Conservation (phyloP, 2,797 vertebrate species). For the Acropternis orthonyx region DNA sequence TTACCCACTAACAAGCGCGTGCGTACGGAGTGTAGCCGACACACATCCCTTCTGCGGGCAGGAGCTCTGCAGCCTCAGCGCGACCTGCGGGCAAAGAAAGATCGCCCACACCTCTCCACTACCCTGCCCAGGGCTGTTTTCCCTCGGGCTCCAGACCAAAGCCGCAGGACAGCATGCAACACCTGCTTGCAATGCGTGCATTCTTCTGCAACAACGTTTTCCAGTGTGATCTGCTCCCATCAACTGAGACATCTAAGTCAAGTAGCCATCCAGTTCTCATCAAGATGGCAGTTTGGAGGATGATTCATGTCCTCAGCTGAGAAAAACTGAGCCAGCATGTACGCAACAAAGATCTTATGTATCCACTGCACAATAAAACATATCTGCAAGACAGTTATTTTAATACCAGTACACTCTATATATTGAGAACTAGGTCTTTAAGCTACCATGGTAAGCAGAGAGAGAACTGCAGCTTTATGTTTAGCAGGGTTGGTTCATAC, state of each 20-base stretch:
- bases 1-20: background rate
- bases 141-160: background rate
- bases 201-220: background rate
- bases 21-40: fast-evolving
- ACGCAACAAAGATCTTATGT: background rate
- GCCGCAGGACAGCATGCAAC: background rate
- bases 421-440: background rate
- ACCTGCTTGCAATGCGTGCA: fast-evolving
- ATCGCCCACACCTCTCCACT: background rate
- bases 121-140: background rate
- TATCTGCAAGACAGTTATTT: constrained; percentile 34
- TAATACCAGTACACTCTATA: background rate
- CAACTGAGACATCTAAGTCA: background rate
- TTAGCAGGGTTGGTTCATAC: background rate
- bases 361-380: background rate
- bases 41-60: background rate
- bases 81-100: fast-evolving
- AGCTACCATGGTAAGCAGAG: background rate
- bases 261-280: background rate
- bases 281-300: background rate
- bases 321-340: constrained; percentile 47
- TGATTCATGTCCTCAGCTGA: background rate
- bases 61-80: background rate
- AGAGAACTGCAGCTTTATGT: background rate
- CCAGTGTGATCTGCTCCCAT: background rate